phyloP scores from a whole-genome alignment of 2,888 invertebrate genomes.

The Drepana falcataria region DNA sequence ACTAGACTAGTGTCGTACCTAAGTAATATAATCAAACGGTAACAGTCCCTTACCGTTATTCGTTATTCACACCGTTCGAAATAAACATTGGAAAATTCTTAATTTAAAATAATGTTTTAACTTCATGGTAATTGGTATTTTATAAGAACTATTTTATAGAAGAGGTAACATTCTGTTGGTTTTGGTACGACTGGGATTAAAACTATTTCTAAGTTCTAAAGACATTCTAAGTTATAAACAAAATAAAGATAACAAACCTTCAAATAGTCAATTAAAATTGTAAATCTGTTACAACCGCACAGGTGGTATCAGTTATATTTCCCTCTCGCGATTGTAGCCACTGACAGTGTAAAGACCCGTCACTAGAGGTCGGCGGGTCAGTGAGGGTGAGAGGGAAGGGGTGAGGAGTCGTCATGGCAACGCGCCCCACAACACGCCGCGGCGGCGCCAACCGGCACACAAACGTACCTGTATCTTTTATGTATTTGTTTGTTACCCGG shows the following conservation, averaged over 20 bases:
- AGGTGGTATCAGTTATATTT: background rate
- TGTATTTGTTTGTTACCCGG: slow-evolving; percentile 55
- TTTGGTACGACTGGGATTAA: no score
- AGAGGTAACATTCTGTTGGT: no score
- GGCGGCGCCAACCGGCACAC: slow-evolving; percentile 63
- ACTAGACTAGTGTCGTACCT: slow-evolving; percentile 32
- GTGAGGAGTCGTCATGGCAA: slow-evolving; percentile 54
- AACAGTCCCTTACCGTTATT: no score
- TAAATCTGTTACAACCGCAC: slow-evolving; percentile 2
- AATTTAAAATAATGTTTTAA: no score
- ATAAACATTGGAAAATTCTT: no score
- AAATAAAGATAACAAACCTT: no score
- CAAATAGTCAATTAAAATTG: background rate
- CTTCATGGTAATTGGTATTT: no score
- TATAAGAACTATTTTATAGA: no score
- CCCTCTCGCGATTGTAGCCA: slow-evolving; percentile 35
- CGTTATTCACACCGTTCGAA: no score
- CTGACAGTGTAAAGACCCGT: slow-evolving; percentile 62
- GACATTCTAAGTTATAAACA: no score
- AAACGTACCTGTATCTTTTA: slow-evolving; percentile 55
- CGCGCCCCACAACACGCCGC: slow-evolving; percentile 75
- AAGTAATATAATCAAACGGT: slow-evolving; percentile 27
- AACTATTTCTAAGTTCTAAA: no score
- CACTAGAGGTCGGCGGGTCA: slow-evolving; percentile 72
- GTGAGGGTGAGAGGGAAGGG: slow-evolving; percentile 46